A percentile compares a stretch with the other conserved stretches of the same genome.
Conservation (phyloP, 1,140 invertebrate genomes). For the Aradophagus sp. region DNA sequence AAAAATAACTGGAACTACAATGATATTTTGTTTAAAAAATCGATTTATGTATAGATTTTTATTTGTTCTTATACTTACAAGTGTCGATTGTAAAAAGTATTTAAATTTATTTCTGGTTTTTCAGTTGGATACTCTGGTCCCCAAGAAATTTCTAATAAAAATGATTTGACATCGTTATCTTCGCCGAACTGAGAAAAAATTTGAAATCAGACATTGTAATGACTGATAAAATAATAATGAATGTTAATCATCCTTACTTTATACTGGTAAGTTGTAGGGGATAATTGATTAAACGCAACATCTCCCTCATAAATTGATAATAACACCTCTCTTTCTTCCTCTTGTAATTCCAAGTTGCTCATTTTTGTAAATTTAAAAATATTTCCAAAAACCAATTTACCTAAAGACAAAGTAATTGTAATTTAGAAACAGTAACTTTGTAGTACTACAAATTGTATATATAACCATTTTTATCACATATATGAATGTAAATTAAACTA, state of each 20-base stretch:
- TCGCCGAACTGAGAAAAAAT: slow-evolving; percentile 84
- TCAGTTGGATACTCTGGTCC: slow-evolving; percentile 88
- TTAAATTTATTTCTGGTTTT: slow-evolving; percentile 87
- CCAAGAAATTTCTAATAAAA: slow-evolving; percentile 92
- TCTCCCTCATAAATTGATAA: slow-evolving; percentile 96
- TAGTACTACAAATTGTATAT: too few relatives aligned
- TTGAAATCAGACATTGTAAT: not conserved
- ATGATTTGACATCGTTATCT: slow-evolving; percentile 85
- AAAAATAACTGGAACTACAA: too few relatives aligned
- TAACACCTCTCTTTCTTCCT: slow-evolving; percentile 93
- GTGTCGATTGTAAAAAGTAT: slow-evolving; percentile 95
- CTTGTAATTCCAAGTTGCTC: slow-evolving; percentile 81
- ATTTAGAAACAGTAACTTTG: too few relatives aligned
- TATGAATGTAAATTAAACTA: too few relatives aligned
- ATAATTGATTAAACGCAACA: slow-evolving; percentile 87
- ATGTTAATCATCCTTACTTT: slow-evolving; percentile 79
- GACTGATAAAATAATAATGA: slow-evolving; percentile 1
- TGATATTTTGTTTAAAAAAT: too few relatives aligned
- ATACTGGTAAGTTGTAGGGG: slow-evolving; percentile 88
- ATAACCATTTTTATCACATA: too few relatives aligned
- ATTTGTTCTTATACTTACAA: too few relatives aligned
- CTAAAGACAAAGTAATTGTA: not conserved
- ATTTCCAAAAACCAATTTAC: slow-evolving; percentile 4
- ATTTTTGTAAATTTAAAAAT: slow-evolving; percentile 64
- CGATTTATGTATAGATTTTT: too few relatives aligned